Base-by-base conservation (phyloP, 2,113 vertebrate species). In the Notarius lentiginosus region DNA sequence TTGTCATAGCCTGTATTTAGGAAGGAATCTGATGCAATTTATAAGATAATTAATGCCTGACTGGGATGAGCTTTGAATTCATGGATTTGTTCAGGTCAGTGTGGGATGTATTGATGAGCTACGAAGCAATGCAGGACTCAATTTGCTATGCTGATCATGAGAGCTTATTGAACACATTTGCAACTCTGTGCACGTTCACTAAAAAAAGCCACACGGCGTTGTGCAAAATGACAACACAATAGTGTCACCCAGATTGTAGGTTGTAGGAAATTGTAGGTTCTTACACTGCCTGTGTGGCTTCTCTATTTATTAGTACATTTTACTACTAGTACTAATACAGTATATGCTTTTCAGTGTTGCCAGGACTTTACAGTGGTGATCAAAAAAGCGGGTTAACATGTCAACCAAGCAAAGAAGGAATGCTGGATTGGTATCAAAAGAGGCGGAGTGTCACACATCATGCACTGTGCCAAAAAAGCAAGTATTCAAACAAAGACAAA, bases 1-100 rank as follows among this genome's bases (percentile, higher is more conserved):
- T 63, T 87, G 79, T n/a, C 65, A 84, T 41, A 84, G 68, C 11
- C 24, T 87, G 68, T 60, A 80, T 80, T 87, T 84, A 83, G 76
- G 30, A 84, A 68, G 27, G 56, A 70, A 86, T 90, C 91, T 90
- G 89, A 92, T 92, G 90, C 88, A 89, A 88, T 92, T 93, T 90
- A 93, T 95, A 93, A 90, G 95, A 94, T 93, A 93, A 95, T 95
- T 92, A 94, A 94, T 87, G 86, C 91, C 92, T 86, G 89, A 88
- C 89, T 86, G 91, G 88, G 89, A 93, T 91, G 87, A 93, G 92
- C 91, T 94, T 94, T 94, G 94, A 94, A 94, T 94, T 92, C 91
- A 95, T 95, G 93, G 94, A 95, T 94, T 89, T 87, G 85, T 73
- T 70, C 89, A 85, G 75, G 89, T 84, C 90, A 87, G 81, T 89